Conservation (phyloP, 2,888 invertebrate species). For the Lasioglossum lativentre region DNA sequence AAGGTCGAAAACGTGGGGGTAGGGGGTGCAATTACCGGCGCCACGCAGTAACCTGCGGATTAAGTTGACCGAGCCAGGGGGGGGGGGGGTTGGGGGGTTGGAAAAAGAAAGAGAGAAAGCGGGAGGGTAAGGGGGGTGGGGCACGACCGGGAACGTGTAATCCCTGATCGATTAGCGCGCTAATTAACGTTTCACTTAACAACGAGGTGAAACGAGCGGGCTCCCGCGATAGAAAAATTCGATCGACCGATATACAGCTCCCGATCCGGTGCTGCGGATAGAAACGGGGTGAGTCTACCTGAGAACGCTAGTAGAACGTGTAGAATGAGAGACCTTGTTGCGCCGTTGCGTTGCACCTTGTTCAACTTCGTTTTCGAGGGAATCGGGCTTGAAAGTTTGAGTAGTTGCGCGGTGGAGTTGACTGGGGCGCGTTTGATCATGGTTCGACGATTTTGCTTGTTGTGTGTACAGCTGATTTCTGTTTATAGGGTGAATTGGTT, state of each 20-base stretch:
- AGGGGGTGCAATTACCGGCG: conserved; percentile 25
- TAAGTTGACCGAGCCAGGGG: not conserved
- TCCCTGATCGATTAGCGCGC: conserved; percentile 58
- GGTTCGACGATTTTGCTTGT: not conserved
- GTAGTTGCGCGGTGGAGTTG: not conserved
- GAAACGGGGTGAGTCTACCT: not conserved
- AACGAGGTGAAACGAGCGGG: conserved; percentile 46
- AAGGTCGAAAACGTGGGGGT: conserved; percentile 29
- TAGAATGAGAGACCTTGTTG: not conserved
- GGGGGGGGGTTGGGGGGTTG: not conserved
- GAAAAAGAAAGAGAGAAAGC: conserved; percentile 15
- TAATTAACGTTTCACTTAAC: conserved; percentile 64
- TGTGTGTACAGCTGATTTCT: not conserved
- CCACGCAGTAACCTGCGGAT: conserved; percentile 28
- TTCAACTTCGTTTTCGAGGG: not conserved
- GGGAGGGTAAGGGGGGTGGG: conserved; percentile 5
- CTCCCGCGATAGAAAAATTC: conserved; percentile 16
- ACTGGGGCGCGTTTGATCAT: not conserved
- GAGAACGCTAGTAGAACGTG: not conserved
- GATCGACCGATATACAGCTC: not conserved
- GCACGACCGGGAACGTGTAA: conserved; percentile 13
- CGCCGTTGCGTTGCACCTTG: not conserved
- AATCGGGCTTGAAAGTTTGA: not conserved
- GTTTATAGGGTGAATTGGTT: not conserved
- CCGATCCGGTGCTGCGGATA: conserved; percentile 9